Conservation (phyloP, 1,140 invertebrate species). For the Ruditapes philippinarum region DNA sequence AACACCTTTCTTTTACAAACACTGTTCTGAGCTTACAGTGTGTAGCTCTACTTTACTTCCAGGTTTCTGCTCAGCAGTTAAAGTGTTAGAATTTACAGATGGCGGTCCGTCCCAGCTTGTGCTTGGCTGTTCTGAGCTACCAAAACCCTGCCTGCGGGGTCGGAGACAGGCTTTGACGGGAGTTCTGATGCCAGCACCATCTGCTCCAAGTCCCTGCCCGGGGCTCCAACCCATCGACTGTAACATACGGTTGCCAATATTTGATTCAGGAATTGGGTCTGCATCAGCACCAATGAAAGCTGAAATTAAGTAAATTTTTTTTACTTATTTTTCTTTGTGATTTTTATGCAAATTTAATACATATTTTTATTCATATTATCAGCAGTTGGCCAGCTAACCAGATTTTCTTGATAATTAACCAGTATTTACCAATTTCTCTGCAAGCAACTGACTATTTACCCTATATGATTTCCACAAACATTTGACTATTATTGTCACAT, state of each 20-base stretch:
- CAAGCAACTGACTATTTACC: no score
- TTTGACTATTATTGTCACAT: no score
- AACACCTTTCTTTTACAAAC: background rate
- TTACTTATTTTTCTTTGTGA: no score
- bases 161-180: constrained; percentile 77
- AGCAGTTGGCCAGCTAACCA: no score
- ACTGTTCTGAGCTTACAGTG: background rate
- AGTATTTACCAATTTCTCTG: no score
- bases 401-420: no score
- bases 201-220: constrained; percentile 82
- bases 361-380: no score
- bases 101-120: background rate
- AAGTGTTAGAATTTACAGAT: background rate
- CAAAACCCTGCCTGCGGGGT: constrained; percentile 76
- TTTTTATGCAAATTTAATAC: no score
- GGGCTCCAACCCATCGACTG: constrained; percentile 86
- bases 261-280: constrained; percentile 82
- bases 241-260: constrained; percentile 84
- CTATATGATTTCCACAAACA: no score
- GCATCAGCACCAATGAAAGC: constrained; percentile 76
- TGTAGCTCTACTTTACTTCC: background rate
- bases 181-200: constrained; percentile 79
- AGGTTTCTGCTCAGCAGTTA: constrained; percentile 20
- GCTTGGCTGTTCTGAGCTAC: constrained; percentile 54
- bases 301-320: no score